These are phyloP conservation scores for Drosophila jambulina DNA, from an alignment of 1,140 invertebrate genomes.

Conservation along the genomic window DNA sequence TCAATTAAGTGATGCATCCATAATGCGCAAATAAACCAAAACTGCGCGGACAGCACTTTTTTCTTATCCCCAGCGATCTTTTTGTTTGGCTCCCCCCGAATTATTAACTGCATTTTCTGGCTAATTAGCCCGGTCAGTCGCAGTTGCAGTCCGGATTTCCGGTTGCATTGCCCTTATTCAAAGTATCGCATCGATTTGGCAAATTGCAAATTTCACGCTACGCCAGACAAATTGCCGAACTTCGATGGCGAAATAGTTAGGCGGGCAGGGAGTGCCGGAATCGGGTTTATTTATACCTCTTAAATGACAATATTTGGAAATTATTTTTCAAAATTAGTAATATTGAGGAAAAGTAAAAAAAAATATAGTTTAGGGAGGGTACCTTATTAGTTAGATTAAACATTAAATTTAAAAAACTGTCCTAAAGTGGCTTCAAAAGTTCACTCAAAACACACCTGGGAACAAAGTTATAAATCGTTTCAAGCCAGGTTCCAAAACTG, in stretches of 20 bases:
- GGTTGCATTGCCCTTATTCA: constrained; percentile 19
- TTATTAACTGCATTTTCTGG: constrained; percentile 68
- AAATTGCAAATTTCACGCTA: constrained; percentile 63
- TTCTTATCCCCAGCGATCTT: constrained; percentile 13
- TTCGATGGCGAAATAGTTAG: constrained; percentile 49
- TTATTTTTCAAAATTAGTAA: background rate
- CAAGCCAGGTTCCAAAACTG: too few relatives aligned
- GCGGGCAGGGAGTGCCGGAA: too few relatives aligned
- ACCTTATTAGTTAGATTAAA: background rate
- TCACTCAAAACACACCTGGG: too few relatives aligned
- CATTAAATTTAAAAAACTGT: background rate
- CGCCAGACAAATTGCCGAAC: constrained; percentile 31
- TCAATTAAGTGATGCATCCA: constrained; percentile 45
- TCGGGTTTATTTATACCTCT: constrained; percentile 5
- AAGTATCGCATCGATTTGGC: constrained; percentile 21
- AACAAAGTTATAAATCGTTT: background rate
- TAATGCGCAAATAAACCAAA: constrained; percentile 47
- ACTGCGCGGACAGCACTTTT: constrained; percentile 21
- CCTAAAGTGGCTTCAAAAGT: too few relatives aligned
- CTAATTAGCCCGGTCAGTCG: constrained; percentile 59
- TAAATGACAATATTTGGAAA: background rate
- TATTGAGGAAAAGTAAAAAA: background rate
- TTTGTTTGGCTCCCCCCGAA: constrained; percentile 11
- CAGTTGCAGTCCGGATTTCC: constrained; percentile 40
- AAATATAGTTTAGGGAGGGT: background rate